These are phyloP conservation scores for Discoglossus pictus DNA, from an alignment of 2,797 vertebrate species.

Conservation along the genomic window DNA sequence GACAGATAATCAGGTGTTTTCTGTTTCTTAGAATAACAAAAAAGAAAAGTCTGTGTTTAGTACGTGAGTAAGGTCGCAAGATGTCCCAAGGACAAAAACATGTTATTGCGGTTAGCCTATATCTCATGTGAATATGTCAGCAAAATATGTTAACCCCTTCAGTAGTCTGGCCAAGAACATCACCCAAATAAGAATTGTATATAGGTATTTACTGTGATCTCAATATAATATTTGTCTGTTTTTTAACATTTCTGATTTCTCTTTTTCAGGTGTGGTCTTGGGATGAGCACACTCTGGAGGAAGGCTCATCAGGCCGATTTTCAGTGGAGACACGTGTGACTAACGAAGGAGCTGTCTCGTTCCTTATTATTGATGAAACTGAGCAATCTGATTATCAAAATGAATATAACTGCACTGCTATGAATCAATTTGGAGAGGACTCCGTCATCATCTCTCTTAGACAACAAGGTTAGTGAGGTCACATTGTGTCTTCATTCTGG, in stretches of 20 bases:
- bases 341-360: constrained; percentile 76
- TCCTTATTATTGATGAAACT: constrained; percentile 81
- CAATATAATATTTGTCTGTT: neutral
- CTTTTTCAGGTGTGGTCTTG: constrained; percentile 83
- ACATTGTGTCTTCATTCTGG: neutral
- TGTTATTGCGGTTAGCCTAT: too few species aligned
- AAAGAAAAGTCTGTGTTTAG: too few species aligned
- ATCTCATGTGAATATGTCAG: too few species aligned
- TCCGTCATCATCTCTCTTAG: constrained; percentile 64
- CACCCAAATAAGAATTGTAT: too few species aligned
- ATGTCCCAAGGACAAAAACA: too few species aligned
- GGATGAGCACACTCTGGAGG: constrained; percentile 77
- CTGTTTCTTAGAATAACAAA: too few species aligned
- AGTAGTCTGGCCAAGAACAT: too few species aligned
- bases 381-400: constrained; percentile 78
- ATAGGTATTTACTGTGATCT: too few species aligned
- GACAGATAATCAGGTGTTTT: too few species aligned
- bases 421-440: constrained; percentile 72
- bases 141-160: too few species aligned
- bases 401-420: constrained; percentile 77
- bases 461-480: constrained; percentile 67
- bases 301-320: constrained; percentile 80
- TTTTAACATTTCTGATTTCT: neutral
- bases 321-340: constrained; percentile 83
- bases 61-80: too few species aligned